phyloP scores from a whole-genome alignment of 2,113 vertebrate species.

The Catharus bicknelli region DNA sequence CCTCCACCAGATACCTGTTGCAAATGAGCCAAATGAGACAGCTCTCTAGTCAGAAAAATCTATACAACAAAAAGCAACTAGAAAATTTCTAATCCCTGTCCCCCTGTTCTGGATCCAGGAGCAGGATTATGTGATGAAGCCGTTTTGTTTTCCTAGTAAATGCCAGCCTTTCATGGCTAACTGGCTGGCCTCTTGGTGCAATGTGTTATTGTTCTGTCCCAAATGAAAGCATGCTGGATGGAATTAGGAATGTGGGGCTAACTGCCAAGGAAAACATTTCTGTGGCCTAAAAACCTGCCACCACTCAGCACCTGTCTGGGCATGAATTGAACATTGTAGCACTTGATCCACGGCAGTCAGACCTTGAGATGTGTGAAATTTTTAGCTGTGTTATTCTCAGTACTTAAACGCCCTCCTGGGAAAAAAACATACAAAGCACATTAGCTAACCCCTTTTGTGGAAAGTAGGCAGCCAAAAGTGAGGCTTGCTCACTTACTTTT shows the following conservation, averaged over 20 bases:
- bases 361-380: conserved; percentile 15
- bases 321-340: conserved; percentile 35
- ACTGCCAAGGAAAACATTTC: conserved; percentile 49
- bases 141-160: conserved; percentile 38
- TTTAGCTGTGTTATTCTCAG: conserved; percentile 34
- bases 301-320: conserved; percentile 7
- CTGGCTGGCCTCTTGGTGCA: not conserved
- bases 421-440: not conserved
- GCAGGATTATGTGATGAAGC: not conserved
- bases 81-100: not conserved
- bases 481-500: not conserved
- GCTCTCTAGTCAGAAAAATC: not conserved
- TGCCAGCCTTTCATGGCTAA: conserved; percentile 19
- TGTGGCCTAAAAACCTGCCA: not conserved
- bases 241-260: conserved; percentile 20
- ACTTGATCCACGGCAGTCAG: not conserved
- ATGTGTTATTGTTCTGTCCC: conserved; percentile 14
- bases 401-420: conserved; percentile 38
- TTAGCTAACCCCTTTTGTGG: conserved; percentile 15
- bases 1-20: not conserved
- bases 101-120: not conserved
- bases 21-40: not conserved
- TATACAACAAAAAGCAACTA: not conserved
- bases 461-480: not conserved
- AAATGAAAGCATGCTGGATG: conserved; percentile 3